phyloP scores from a whole-genome alignment of 2,113 vertebrate genomes.

The Hippolais icterina region DNA sequence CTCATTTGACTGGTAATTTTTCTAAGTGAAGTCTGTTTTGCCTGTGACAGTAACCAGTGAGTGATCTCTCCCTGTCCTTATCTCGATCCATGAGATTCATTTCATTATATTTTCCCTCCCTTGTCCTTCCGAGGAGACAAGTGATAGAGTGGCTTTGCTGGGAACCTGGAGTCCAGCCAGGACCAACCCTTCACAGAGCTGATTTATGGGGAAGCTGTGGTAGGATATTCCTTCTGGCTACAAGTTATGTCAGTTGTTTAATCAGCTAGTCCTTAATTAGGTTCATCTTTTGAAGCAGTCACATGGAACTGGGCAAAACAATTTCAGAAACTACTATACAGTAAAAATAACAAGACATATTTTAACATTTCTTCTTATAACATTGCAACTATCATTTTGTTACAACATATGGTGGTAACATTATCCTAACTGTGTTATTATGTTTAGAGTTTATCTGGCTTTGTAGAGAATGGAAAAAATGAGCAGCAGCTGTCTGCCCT shows the following conservation, averaged over 20 bases:
- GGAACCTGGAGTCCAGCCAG: not conserved
- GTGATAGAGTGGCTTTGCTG: not conserved
- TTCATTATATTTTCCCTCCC: not conserved
- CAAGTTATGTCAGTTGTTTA: not conserved
- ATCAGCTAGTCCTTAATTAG: not conserved
- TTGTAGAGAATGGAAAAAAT: not conserved
- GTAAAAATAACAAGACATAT: not conserved
- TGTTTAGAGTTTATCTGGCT: not conserved
- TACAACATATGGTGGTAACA: not conserved
- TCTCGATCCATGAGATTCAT: fast-evolving
- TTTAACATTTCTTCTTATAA: not conserved
- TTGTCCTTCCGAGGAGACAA: not conserved
- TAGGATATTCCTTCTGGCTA: not conserved
- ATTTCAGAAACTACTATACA: not conserved
- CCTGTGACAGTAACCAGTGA: not conserved
- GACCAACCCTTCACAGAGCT: not conserved
- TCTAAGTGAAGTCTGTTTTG: not conserved
- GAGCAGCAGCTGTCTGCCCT: not conserved
- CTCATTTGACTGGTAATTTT: not conserved
- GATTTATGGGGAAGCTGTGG: not conserved
- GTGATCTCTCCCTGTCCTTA: not conserved
- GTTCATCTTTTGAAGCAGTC: not conserved
- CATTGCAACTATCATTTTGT: not conserved
- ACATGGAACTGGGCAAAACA: not conserved
- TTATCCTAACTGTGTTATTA: not conserved